Evolutionary conservation across 2,888 invertebrate species (phyloP).

Genomic region (Leptothorax acervorum): DNA sequence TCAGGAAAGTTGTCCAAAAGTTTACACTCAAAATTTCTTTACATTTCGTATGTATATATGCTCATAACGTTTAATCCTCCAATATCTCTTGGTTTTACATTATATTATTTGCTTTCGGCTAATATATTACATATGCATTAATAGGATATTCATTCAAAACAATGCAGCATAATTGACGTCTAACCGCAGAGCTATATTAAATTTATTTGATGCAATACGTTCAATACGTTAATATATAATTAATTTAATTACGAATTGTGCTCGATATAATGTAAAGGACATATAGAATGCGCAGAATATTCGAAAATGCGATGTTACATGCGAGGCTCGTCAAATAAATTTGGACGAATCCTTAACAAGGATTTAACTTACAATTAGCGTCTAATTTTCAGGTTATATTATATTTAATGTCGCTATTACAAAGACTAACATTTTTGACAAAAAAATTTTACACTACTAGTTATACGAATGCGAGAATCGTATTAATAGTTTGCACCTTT

Average conservation of each 20-base stretch:
- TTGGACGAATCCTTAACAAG: neutral
- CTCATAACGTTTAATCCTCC: neutral
- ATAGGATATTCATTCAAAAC: neutral
- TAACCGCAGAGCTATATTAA: conserved; percentile 4
- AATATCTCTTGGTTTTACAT: neutral
- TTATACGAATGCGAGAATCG: neutral
- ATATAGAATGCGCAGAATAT: neutral
- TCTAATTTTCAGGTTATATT: neutral
- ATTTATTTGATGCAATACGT: conserved; percentile 10
- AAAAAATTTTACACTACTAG: neutral
- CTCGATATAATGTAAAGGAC: neutral
- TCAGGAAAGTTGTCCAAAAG: neutral
- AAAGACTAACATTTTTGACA: conserved; percentile 18
- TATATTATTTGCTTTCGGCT: neutral
- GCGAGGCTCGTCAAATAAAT: neutral
- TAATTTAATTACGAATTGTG: conserved; percentile 15
- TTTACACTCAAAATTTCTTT: neutral
- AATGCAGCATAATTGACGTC: neutral
- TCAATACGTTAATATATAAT: conserved; percentile 30
- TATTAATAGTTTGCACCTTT: neutral
- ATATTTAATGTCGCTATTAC: neutral
- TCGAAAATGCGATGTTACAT: conserved; percentile 5
- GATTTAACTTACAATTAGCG: neutral
- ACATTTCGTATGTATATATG: neutral
- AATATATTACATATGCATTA: neutral